Percentiles rank a stretch among this genome's conserved stretches.
phyloP scores from a whole-genome alignment of 1,140 invertebrate genomes.

The Xylocopa sonorina region DNA sequence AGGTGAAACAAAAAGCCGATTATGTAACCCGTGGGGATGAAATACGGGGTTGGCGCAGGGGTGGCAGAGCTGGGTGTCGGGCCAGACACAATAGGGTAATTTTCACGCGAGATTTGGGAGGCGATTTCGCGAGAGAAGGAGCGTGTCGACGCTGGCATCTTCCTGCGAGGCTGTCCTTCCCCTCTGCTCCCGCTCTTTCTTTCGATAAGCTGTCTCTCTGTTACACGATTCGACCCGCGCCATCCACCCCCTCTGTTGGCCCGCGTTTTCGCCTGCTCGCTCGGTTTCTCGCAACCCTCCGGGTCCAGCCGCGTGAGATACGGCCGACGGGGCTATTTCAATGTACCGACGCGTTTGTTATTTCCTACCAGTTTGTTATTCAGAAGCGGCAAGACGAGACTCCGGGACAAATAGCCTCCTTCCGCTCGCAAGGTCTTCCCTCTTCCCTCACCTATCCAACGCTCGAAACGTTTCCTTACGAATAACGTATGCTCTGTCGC shows the following conservation, averaged over 20 bases:
- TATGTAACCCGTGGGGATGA: slow-evolving; percentile 79
- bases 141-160: slow-evolving; percentile 27
- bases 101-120: slow-evolving; percentile 82
- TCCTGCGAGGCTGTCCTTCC: slow-evolving; percentile 15
- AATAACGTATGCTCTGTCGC: slow-evolving; percentile 43
- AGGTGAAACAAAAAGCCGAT: slow-evolving; percentile 82
- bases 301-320: slow-evolving; percentile 74
- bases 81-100: slow-evolving; percentile 80
- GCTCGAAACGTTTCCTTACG: slow-evolving; percentile 33
- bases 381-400: slow-evolving; percentile 57
- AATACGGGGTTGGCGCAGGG: slow-evolving; percentile 68
- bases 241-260: too few species aligned
- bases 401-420: slow-evolving; percentile 68
- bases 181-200: slow-evolving; percentile 12
- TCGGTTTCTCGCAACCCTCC: background rate
- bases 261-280: background rate
- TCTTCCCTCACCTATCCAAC: background rate
- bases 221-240: background rate
- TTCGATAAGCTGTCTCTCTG: slow-evolving; percentile 16
- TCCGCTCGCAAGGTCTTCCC: background rate
- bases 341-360: slow-evolving; percentile 81
- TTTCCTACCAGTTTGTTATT: slow-evolving; percentile 79
- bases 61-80: slow-evolving; percentile 44
- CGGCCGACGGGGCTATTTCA: slow-evolving; percentile 77
- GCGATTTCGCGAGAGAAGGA: slow-evolving; percentile 77